Evolutionary conservation across 2,797 vertebrate genomes (phyloP), one percentile per base, ranked within the genome.

Genomic region (Spinus olivaceus): DNA sequence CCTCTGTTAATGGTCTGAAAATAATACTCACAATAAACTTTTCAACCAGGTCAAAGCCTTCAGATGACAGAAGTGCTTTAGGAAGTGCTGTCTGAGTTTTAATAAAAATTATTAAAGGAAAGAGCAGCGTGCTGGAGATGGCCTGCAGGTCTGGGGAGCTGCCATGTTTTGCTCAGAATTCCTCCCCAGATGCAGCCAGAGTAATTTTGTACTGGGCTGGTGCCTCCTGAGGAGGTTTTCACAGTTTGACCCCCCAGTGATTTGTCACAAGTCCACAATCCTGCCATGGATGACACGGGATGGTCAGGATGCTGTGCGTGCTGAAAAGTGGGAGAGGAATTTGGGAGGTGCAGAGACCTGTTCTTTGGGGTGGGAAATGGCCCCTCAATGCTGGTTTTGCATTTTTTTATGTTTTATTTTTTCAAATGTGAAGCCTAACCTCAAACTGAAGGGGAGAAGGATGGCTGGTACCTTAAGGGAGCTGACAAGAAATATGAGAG

Each of bases 31-130:
- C 72, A 78, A 74, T 71, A 89, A 92, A 82, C 71, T 94, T 91
- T 87, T 85, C 78, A 85, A 56, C 25, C 37, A 53, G 41, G 72
- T 80, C 74, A 73, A 87, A 80, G 64, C 37, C 71, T 92, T 85
- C 41, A 82, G 91, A 46, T 71, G 91, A 94, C 57, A 87, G 89
- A 87, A 92, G n/a, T n/a, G 41, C 49, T 89, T 92, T 80, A 82
- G 86, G 63, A 82, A 85, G 63, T 64, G 74, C 19, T 81, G 13
- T 42, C 9, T 39, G 41, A 86, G 41, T 2, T 28, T 15, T 63
- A 79, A 56, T 42, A 28, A 93, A 61, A 85, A 42, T 8, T 3
- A 30, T 76, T 54, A 24, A 0, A 6, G 56, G 51, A 73, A 86
- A 59, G 11, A 51, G 42, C 33, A 42, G 44, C 1, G 0, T 18